Evolutionary conservation across 2,888 invertebrate species (phyloP).

Genomic region (Lordiphosa andalusiaca): DNA sequence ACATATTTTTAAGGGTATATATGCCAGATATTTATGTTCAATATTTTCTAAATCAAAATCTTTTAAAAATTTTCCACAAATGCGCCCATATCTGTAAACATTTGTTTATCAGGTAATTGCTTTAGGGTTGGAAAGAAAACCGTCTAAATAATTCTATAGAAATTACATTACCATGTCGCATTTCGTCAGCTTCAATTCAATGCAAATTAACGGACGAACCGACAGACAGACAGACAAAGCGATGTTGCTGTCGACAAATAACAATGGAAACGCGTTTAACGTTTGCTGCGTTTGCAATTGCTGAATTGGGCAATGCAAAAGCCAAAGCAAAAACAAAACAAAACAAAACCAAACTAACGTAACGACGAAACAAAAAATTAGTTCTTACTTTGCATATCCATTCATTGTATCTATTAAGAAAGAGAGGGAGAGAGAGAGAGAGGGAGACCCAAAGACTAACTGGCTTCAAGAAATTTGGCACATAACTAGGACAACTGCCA

Average conservation of each 20-base stretch:
- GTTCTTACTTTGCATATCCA: constrained; percentile 30
- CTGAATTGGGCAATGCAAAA: constrained; percentile 31
- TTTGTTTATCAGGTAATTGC: constrained; percentile 11
- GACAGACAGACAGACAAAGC: constrained; percentile 11
- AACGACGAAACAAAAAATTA: constrained; percentile 18
- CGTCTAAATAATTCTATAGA: constrained; percentile 29
- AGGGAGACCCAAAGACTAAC: constrained; percentile 46
- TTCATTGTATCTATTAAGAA: constrained; percentile 20
- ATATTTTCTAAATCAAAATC: no score
- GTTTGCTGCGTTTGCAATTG: constrained; percentile 30
- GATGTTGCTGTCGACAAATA: not conserved
- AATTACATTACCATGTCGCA: constrained; percentile 36
- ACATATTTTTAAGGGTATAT: no score
- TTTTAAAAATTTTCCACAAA: no score
- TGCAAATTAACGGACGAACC: constrained; percentile 50
- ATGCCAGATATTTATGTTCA: no score
- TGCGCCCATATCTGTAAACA: no score
- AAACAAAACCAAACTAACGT: constrained; percentile 5
- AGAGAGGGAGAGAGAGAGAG: constrained; percentile 14
- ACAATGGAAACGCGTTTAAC: constrained; percentile 12
- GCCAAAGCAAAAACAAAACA: constrained; percentile 9
- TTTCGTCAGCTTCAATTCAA: constrained; percentile 65
- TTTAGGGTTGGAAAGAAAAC: constrained; percentile 5
- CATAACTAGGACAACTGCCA: constrained; percentile 58
- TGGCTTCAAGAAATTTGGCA: constrained; percentile 65